A percentile compares a stretch with the other conserved stretches of the same genome.
These are phyloP conservation scores for Epizoanthus scotinus DNA, from an alignment of 92 coral and sea anemone species.

Conservation along the genomic window DNA sequence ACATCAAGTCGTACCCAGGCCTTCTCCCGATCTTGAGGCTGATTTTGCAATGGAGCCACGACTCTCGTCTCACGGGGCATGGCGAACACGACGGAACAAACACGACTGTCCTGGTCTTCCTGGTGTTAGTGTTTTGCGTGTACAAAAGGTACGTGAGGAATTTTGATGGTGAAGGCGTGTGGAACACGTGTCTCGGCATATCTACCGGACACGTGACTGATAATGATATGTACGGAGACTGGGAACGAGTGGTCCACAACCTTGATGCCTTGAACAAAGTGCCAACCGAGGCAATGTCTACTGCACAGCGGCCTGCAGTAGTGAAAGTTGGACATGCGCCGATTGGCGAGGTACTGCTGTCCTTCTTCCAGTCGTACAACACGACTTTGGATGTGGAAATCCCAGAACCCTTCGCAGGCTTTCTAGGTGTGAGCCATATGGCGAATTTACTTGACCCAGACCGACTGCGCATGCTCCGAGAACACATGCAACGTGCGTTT, in stretches of 20 bases:
- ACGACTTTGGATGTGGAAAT: constrained; percentile 51
- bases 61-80: constrained; percentile 81
- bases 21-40: constrained; percentile 81
- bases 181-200: constrained; percentile 47
- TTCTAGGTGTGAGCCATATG: constrained; percentile 65
- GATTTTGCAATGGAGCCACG: constrained; percentile 82
- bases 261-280: background rate
- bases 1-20: constrained; percentile 72
- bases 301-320: constrained; percentile 1
- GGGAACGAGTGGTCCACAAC: constrained; percentile 47
- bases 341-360: constrained; percentile 74
- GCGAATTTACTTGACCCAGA: constrained; percentile 73
- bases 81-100: constrained; percentile 66
- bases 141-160: constrained; percentile 51
- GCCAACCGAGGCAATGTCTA: background rate
- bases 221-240: constrained; percentile 32
- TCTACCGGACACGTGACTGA: constrained; percentile 51
- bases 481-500: constrained; percentile 95
- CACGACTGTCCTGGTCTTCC: constrained; percentile 75
- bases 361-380: constrained; percentile 73
- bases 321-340: constrained; percentile 52
- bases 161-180: constrained; percentile 46
- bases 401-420: constrained; percentile 60
- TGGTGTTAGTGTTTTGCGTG: constrained; percentile 73
- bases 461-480: constrained; percentile 72